A percentile compares a stretch with the other conserved stretches of the same genome.
Evolutionary conservation across 2,888 invertebrate genomes (phyloP).

Genomic region (Cantharis flavilabris): DNA sequence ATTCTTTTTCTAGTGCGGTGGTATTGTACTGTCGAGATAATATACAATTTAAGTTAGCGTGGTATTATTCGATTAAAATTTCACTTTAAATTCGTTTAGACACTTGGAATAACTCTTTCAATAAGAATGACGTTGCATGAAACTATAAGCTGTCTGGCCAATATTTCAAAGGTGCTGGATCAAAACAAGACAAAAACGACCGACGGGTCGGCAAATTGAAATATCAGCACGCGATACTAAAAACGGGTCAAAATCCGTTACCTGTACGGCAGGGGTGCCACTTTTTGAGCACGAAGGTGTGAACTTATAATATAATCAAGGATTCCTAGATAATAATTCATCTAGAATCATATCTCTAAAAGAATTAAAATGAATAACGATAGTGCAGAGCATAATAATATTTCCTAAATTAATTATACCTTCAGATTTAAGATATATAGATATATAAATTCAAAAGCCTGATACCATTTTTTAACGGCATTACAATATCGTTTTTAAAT

Average conservation of each 20-base stretch:
- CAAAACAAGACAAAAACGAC: slow-evolving; percentile 49
- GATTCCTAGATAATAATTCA: background rate
- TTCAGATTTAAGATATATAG: background rate
- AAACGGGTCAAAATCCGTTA: slow-evolving; percentile 27
- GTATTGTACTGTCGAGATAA: background rate
- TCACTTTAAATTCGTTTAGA: slow-evolving; percentile 39
- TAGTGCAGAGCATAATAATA: background rate
- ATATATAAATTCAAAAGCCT: background rate
- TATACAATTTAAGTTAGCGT: slow-evolving; percentile 13
- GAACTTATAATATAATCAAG: slow-evolving; percentile 20
- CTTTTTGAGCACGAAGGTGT: slow-evolving; percentile 34
- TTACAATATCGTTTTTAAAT: background rate
- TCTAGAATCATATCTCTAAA: background rate
- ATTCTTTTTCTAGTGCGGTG: background rate
- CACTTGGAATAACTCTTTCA: slow-evolving; percentile 38
- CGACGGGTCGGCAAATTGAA: slow-evolving; percentile 43
- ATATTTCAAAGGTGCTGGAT: slow-evolving; percentile 46
- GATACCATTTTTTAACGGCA: background rate
- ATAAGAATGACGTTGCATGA: slow-evolving; percentile 41
- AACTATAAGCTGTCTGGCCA: slow-evolving; percentile 40
- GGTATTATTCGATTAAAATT: slow-evolving; percentile 35
- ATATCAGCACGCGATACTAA: slow-evolving; percentile 44
- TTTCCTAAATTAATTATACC: background rate
- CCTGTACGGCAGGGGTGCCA: slow-evolving; percentile 32
- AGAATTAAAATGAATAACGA: background rate